Conservation (phyloP, 2,113 vertebrate genomes). For the Circaetus gallicus region DNA sequence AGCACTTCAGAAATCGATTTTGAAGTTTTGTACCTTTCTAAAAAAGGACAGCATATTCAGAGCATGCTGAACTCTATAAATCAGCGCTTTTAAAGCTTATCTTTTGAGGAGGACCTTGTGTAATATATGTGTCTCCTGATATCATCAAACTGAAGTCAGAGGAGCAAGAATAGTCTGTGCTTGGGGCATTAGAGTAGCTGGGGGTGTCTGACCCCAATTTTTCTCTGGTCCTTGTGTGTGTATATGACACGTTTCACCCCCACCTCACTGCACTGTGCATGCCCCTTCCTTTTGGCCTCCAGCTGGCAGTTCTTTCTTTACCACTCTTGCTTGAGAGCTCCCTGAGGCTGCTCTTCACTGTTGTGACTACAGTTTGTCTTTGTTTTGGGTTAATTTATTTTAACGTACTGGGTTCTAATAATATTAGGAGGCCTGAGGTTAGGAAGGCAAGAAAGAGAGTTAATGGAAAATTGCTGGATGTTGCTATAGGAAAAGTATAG, state of each 20-base stretch:
- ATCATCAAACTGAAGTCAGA: not conserved
- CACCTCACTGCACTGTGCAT: not conserved
- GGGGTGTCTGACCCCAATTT: not conserved
- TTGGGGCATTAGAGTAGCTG: not conserved
- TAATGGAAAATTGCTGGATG: not conserved
- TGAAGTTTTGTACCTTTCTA: not conserved
- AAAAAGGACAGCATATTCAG: not conserved
- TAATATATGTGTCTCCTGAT: not conserved
- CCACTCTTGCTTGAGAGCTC: not conserved
- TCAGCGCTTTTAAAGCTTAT: not conserved
- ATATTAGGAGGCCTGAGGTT: slow-evolving; percentile 10
- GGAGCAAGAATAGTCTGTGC: not conserved
- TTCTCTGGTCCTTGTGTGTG: not conserved
- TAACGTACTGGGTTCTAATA: not conserved
- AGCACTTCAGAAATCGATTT: not conserved
- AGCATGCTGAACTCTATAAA: not conserved
- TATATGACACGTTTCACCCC: not conserved
- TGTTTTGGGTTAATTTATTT: slow-evolving; percentile 28
- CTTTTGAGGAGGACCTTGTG: not conserved
- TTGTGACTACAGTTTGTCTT: not conserved
- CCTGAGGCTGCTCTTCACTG: not conserved
- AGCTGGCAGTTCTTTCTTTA: not conserved
- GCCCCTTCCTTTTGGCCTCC: not conserved
- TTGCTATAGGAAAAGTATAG: not conserved
- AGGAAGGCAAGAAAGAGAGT: not conserved